Conservation (phyloP, 2,797 vertebrate genomes). For the Girardinus metallicus region DNA sequence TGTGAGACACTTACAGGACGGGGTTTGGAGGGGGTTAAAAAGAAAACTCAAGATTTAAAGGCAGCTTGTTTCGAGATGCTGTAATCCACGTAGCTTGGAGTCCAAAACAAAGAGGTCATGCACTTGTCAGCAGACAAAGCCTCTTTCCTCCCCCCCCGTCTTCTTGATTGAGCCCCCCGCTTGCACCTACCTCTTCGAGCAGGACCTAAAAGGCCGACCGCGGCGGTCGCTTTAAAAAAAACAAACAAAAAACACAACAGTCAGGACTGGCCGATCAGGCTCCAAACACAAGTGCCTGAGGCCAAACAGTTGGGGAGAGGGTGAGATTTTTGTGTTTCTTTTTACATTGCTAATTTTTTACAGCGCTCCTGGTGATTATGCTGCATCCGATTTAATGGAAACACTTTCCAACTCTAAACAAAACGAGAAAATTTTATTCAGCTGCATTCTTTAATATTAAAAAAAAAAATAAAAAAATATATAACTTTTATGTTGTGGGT, state of each 20-base stretch:
- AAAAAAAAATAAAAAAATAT: constrained; percentile 73
- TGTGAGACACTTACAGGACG: constrained; percentile 32
- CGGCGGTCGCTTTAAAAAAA: constrained; percentile 39
- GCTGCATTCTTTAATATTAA: constrained; percentile 60
- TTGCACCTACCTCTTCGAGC: constrained; percentile 81
- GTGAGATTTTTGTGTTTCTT: constrained; percentile 30
- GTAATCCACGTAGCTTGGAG: constrained; percentile 33
- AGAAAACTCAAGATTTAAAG: not conserved
- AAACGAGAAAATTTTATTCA: constrained; percentile 68
- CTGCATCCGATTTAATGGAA: constrained; percentile 70
- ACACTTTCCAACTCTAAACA: constrained; percentile 49
- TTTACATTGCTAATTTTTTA: constrained; percentile 11
- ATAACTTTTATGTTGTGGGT: constrained; percentile 66
- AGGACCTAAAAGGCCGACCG: constrained; percentile 70
- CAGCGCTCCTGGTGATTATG: constrained; percentile 74
- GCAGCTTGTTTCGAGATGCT: constrained; percentile 31
- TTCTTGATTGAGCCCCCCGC: constrained; percentile 65
- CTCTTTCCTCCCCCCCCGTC: constrained; percentile 39
- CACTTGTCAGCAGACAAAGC: constrained; percentile 32
- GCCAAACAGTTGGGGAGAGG: constrained; percentile 40
- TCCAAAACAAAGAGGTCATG: constrained; percentile 15
- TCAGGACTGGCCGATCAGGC: constrained; percentile 77
- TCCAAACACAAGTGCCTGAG: constrained; percentile 84
- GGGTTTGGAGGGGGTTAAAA: not conserved
- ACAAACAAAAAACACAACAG: constrained; percentile 27